phyloP scores from a whole-genome alignment of 2,888 invertebrate species.

The Drosophila diplacantha region DNA sequence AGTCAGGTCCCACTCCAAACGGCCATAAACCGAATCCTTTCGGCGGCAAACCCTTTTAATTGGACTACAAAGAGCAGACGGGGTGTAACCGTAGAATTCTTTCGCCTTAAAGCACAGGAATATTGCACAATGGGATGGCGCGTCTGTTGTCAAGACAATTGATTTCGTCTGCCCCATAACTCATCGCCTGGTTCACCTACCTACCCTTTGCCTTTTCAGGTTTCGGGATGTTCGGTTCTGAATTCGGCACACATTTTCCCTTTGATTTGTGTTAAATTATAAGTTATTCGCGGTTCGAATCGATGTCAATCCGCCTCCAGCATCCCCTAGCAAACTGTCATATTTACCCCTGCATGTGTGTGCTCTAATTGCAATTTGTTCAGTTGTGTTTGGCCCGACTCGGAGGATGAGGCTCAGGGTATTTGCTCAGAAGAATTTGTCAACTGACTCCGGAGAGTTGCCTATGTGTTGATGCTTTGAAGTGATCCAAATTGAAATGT shows the following conservation, averaged over 20 bases:
- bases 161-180: slow-evolving; percentile 40
- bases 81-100: slow-evolving; percentile 26
- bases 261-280: slow-evolving; percentile 60
- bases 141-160: slow-evolving; percentile 66
- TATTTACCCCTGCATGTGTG: slow-evolving; percentile 50
- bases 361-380: slow-evolving; percentile 63
- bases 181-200: slow-evolving; percentile 9
- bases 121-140: slow-evolving; percentile 48
- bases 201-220: slow-evolving; percentile 11
- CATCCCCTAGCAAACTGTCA: slow-evolving; percentile 24
- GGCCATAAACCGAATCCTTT: slow-evolving; percentile 44
- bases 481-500: slow-evolving; percentile 50
- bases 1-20: slow-evolving; percentile 7
- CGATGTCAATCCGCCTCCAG: slow-evolving; percentile 1
- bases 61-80: slow-evolving; percentile 55
- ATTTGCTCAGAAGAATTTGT: slow-evolving; percentile 52
- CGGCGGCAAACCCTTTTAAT: slow-evolving; percentile 49
- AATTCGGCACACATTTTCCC: slow-evolving; percentile 50
- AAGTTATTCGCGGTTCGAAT: slow-evolving; percentile 29
- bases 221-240: slow-evolving; percentile 18
- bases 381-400: slow-evolving; percentile 18
- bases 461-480: slow-evolving; percentile 22
- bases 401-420: slow-evolving; percentile 35
- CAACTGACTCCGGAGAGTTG: slow-evolving; percentile 37
- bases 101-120: slow-evolving; percentile 38